phyloP scores from a whole-genome alignment of 2,113 vertebrate species.

The Oncorhynchus kisutch region DNA sequence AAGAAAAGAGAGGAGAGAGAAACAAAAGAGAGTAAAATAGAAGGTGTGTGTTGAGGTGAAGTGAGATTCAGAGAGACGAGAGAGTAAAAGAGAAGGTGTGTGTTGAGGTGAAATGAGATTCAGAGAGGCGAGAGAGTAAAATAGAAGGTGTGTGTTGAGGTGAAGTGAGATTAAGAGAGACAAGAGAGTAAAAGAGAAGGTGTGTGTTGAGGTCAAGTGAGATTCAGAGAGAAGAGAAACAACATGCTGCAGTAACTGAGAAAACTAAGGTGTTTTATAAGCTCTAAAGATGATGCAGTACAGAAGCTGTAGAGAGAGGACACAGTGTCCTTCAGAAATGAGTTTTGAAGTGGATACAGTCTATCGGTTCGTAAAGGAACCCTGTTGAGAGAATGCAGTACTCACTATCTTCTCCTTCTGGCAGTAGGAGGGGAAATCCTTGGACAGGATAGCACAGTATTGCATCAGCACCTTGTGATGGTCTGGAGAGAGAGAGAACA shows the following conservation, averaged over 20 bases:
- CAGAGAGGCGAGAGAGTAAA: not conserved
- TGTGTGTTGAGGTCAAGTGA: too few species aligned
- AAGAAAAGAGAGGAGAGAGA: not conserved
- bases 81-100: too few species aligned
- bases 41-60: not conserved
- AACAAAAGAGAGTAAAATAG: not conserved
- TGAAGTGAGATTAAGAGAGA: too few species aligned
- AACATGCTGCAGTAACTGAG: not conserved
- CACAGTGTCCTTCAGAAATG: not conserved
- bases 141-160: too few species aligned
- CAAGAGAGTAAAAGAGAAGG: too few species aligned
- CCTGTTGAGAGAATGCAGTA: not conserved
- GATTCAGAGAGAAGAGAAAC: not conserved
- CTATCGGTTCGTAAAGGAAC: not conserved
- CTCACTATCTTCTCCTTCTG: slow-evolving; percentile 93
- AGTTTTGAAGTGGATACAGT: not conserved
- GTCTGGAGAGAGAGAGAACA: slow-evolving; percentile 73
- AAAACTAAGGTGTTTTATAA: not conserved
- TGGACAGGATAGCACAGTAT: slow-evolving; percentile 88
- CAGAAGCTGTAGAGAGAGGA: too few species aligned
- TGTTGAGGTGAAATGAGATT: not conserved
- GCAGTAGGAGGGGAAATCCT: slow-evolving; percentile 87
- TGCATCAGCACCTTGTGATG: slow-evolving; percentile 91
- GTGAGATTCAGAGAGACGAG: not conserved
- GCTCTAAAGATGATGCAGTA: not conserved